These are phyloP conservation scores for Norana najaformis DNA, from an alignment of 2,888 invertebrate genomes.

Conservation along the genomic window DNA sequence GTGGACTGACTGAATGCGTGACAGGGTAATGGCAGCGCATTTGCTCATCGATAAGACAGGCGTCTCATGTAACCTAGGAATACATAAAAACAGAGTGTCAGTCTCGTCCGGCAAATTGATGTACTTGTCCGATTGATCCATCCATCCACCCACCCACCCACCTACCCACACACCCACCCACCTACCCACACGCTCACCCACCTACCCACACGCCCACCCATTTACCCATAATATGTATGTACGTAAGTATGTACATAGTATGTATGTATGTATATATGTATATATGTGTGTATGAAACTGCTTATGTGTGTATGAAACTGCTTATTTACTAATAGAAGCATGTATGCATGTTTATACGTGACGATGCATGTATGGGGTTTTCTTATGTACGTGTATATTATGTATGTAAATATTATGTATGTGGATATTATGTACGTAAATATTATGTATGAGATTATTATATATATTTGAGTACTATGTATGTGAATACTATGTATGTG, in stretches of 20 bases:
- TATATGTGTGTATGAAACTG: no score
- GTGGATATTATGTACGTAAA: neutral
- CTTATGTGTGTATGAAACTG: no score
- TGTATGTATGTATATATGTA: no score
- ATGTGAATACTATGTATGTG: no score
- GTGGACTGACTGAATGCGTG: neutral
- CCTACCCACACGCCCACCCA: neutral
- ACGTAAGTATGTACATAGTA: no score
- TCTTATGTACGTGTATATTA: no score
- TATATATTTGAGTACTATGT: no score
- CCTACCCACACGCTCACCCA: neutral
- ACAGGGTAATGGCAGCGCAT: neutral
- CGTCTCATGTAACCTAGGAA: neutral
- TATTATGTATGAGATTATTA: no score
- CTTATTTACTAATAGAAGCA: no score
- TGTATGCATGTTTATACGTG: no score
- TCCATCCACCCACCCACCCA: neutral
- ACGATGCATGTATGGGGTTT: no score
- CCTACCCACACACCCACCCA: neutral
- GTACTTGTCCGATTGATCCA: neutral
- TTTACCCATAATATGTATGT: neutral
- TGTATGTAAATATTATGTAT: neutral
- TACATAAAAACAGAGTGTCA: neutral
- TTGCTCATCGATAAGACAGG: neutral
- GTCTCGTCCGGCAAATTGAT: neutral